These are phyloP conservation scores for Mythimna loreyi DNA, from an alignment of 2,888 invertebrate genomes.

Conservation along the genomic window DNA sequence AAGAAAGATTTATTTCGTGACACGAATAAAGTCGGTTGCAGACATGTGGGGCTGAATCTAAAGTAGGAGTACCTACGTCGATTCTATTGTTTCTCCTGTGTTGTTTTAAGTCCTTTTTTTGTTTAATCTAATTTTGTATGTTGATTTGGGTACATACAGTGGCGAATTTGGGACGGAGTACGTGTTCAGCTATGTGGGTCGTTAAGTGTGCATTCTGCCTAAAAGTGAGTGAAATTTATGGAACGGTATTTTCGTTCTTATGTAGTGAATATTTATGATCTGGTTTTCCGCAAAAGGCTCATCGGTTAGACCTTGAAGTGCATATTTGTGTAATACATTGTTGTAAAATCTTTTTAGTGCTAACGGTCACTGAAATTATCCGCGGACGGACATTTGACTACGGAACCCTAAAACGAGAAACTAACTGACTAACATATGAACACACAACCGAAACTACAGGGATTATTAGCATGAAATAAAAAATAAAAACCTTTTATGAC, in stretches of 20 bases:
- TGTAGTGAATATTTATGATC: not conserved
- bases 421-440: too few species aligned
- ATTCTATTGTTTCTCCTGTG: constrained; percentile 51
- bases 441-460: too few species aligned
- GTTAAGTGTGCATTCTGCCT: constrained; percentile 8
- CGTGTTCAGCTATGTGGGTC: constrained; percentile 23
- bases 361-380: too few species aligned
- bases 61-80: constrained; percentile 66
- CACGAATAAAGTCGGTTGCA: constrained; percentile 74
- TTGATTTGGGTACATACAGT: constrained; percentile 56
- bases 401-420: too few species aligned
- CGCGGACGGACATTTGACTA: too few species aligned
- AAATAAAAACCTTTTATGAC: too few species aligned
- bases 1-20: constrained; percentile 83
- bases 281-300: not conserved
- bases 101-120: constrained; percentile 58
- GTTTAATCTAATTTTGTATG: constrained; percentile 60
- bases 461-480: too few species aligned
- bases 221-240: constrained; percentile 4
- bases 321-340: too few species aligned
- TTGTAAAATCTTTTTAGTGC: too few species aligned
- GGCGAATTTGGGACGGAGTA: constrained; percentile 18
- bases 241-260: not conserved
- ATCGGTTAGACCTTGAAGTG: not conserved
- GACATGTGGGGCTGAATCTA: constrained; percentile 76